Base-by-base conservation (phyloP, 1,140 invertebrate species). In the Parapsyche elsis region DNA sequence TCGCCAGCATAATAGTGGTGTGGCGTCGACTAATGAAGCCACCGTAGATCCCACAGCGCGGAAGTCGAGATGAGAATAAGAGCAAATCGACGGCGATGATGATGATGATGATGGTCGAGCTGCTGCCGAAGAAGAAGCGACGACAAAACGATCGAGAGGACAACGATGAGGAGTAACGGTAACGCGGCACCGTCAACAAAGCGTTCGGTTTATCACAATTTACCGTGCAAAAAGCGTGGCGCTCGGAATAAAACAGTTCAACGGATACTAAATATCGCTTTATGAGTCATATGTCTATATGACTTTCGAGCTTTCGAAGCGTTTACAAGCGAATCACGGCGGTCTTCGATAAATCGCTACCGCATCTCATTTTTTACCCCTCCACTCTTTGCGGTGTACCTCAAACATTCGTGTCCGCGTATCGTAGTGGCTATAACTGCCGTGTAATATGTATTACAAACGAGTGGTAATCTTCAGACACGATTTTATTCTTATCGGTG, bases 141-240 rank as follows among this genome's bases (percentile, higher is more conserved):
- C 23, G 26, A 71, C 9, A 46, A 46, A 23, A 57, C 46, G 73
- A 26, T 46, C 44, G 44, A 38, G 53, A 38, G 45, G 21, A 45
- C 23, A 19, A 16, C 38, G 16, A 45, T 46, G 30, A 21, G n/a
- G 16, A 24, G 64, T 75, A 75, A 75, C 73, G 49, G 73, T 75
- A 71, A n/a, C 45, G 19, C 19, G 73, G 9, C 5, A 38, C n/a
- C n/a, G 45, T 49, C 21, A 46, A 45, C 73, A 75, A 75, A 30
- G 10, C 70, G 26, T 21, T 19, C n/a, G 73, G 9, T 46, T 57
- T 75, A 75, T 26, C 73, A 24, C 49, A 57, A 24, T 75, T 21
- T 57, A 12, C 24, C 16, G 73, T 75, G 49, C 46, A 30, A 75
- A 75, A 75, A 75, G 21, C 71, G 71, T 45, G 23, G 45, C 24